phyloP scores from a whole-genome alignment of 1,140 invertebrate species.

The Drosophila sechellia region DNA sequence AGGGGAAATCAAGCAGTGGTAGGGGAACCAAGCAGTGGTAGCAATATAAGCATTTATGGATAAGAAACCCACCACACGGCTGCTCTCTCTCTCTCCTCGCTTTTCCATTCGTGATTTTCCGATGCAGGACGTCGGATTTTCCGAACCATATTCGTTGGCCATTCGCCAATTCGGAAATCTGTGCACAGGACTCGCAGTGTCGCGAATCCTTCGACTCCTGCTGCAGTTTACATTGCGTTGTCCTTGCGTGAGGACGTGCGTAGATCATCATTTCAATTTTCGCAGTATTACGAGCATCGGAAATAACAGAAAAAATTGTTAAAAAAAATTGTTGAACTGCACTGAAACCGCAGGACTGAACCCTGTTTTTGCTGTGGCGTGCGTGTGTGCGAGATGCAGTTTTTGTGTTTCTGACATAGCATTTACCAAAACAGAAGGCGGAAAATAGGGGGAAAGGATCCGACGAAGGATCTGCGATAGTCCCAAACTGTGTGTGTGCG shows the following conservation, averaged over 20 bases:
- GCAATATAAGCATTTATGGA: neutral
- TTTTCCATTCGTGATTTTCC: slow-evolving; percentile 35
- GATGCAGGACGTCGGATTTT: slow-evolving; percentile 4
- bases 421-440: slow-evolving; percentile 23
- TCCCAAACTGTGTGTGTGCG: slow-evolving; percentile 30
- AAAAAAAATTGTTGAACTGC: slow-evolving; percentile 27
- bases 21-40: neutral
- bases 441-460: slow-evolving; percentile 35
- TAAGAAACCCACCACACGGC: neutral
- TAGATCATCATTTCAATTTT: slow-evolving; percentile 16
- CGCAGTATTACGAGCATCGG: slow-evolving; percentile 12
- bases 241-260: slow-evolving; percentile 69
- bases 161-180: slow-evolving; percentile 52
- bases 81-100: slow-evolving; percentile 11
- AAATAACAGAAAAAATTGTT: slow-evolving; percentile 26
- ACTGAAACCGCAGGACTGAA: slow-evolving; percentile 40
- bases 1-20: neutral
- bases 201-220: slow-evolving; percentile 16
- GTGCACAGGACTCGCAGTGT: slow-evolving; percentile 44
- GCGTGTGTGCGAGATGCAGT: slow-evolving; percentile 43
- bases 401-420: slow-evolving; percentile 63
- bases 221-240: slow-evolving; percentile 77
- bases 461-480: slow-evolving; percentile 33
- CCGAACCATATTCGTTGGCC: slow-evolving; percentile 7
- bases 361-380: slow-evolving; percentile 4